phyloP scores from a whole-genome alignment of 2,797 vertebrate genomes.

The Melopsittacus undulatus region DNA sequence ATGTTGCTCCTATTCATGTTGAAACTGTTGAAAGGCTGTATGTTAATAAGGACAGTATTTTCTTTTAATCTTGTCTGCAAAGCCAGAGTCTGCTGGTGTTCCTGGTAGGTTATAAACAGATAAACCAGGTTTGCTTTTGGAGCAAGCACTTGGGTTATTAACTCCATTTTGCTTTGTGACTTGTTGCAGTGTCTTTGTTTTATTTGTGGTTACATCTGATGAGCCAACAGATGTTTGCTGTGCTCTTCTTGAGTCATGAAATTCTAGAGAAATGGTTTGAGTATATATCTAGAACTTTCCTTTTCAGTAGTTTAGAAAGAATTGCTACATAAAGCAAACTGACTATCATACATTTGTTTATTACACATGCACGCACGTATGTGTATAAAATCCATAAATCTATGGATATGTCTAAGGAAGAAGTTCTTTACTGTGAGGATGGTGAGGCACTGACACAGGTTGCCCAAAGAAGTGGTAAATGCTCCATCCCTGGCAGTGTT shows the following conservation, averaged over 20 bases:
- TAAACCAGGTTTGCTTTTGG: neutral
- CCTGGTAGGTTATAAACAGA: neutral
- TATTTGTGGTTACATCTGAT: neutral
- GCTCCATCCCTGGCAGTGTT: neutral
- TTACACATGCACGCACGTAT: rapidly evolving
- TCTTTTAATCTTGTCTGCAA: neutral
- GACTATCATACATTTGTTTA: neutral
- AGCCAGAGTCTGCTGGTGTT: neutral
- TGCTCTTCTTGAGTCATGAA: neutral
- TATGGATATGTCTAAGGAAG: neutral
- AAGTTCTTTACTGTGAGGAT: neutral
- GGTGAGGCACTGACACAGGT: neutral
- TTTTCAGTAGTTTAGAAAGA: neutral
- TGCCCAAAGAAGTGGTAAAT: too few relatives aligned
- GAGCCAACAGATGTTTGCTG: neutral
- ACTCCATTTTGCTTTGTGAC: neutral
- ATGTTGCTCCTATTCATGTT: neutral
- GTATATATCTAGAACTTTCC: neutral
- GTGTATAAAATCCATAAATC: neutral
- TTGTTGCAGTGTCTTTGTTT: neutral
- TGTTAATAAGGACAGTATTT: neutral
- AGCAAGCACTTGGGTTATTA: neutral
- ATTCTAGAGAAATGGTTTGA: neutral
- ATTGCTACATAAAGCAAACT: neutral
- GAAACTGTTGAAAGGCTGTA: neutral